Evolutionary conservation across 1,140 invertebrate species (phyloP), one percentile per base, ranked within the genome.

Genomic region (Megathymus violae): DNA sequence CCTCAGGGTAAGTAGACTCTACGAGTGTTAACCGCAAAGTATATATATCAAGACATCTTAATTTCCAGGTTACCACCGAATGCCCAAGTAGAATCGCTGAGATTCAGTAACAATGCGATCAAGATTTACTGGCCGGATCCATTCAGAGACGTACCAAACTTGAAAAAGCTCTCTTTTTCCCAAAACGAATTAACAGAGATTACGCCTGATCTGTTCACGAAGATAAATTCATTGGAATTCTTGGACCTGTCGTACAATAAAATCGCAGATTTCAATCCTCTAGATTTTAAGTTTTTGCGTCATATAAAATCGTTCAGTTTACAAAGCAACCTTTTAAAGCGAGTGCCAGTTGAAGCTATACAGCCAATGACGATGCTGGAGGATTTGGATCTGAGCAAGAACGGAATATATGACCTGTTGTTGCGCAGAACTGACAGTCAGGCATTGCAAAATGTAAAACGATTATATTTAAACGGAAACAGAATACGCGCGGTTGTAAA

Each of bases 201-300:
- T 27, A 89, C 82, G 1, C 82, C 85, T 3, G 89, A 91, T 46
- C 64, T 91, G 4, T 91, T 91, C 50, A 82, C 82, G 0, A 89
- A 88, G 1, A 74, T 86, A 10, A 63, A 78, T 4, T 61, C 61
- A 6, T 67, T 93, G 10, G 83, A 88, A 80, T 87, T 80, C 17
- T 47, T 94, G 3, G 92, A 94, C 67, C 51, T 93, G 4, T 93
- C 92, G 0, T 80, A 91, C 48, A 94, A 94, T 68, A 86, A 91
- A 54, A 71, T 93, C 16, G 66, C 70, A 7, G 74, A 76, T 9
- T 76, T 92, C 13, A 88, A 82, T 64, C 62, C 71, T 1, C 54
- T 85, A 38, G 85, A 90, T 60, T 91, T 92, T 47, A 83, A 81
- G 51, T 64, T 75, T 31, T 63, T 92, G 50, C 69, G 54, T 4